These are phyloP conservation scores for Diacarnus erythraeanus DNA, from an alignment of 37 sponge, comb jelly and placozoan genomes.

Conservation along the genomic window DNA sequence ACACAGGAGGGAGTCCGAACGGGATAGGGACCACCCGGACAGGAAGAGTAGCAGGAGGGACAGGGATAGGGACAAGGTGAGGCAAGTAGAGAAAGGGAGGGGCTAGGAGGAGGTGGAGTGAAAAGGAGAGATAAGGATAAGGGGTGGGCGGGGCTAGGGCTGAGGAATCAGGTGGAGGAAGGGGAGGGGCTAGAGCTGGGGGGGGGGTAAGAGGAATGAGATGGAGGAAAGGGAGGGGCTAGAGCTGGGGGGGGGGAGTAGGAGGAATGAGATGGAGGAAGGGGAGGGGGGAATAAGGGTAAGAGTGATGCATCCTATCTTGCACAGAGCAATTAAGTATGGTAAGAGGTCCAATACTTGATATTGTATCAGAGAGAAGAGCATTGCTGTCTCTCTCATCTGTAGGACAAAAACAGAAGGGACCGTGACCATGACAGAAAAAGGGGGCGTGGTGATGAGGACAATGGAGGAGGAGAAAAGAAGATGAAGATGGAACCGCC, in stretches of 20 bases:
- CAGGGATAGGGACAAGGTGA: slow-evolving; percentile 31
- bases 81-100: slow-evolving; percentile 15
- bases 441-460: neutral
- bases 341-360: neutral
- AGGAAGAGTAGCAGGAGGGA: slow-evolving; percentile 14
- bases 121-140: neutral
- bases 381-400: neutral
- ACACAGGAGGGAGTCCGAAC: neutral
- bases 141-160: too few species aligned
- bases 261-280: too few species aligned
- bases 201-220: too few species aligned
- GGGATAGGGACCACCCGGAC: neutral
- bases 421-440: slow-evolving; percentile 23
- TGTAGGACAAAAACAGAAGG: too few species aligned
- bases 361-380: neutral
- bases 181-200: too few species aligned
- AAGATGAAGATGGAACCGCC: slow-evolving; percentile 22
- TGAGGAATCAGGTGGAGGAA: too few species aligned
- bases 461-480: slow-evolving; percentile 5
- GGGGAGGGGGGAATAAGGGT: too few species aligned
- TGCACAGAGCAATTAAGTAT: too few species aligned
- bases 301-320: too few species aligned
- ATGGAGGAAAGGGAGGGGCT: too few species aligned
- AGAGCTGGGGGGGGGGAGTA: too few species aligned
- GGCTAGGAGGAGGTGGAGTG: neutral